Evolutionary conservation across 2,797 vertebrate genomes (phyloP).

Genomic region (Hapalemur alaotrensis): DNA sequence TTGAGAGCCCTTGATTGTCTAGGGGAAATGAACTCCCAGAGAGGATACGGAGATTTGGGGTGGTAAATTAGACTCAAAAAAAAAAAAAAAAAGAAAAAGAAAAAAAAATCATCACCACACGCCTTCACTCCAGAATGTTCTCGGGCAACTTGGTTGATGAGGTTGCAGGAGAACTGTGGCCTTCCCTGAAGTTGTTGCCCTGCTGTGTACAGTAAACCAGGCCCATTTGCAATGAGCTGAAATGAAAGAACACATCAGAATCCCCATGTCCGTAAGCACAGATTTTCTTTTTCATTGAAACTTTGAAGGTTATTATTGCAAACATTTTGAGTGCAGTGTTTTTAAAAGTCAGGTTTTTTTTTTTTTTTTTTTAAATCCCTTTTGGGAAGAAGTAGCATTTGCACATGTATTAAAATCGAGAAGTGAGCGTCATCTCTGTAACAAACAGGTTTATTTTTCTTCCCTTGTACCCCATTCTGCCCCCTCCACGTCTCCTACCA

Average conservation of each 20-base stretch:
- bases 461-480: background rate
- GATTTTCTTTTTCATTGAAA: background rate
- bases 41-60: background rate
- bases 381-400: slow-evolving; percentile 50
- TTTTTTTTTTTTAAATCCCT: background rate
- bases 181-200: background rate
- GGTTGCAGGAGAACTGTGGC: background rate
- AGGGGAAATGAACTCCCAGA: slow-evolving; percentile 24
- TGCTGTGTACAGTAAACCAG: background rate
- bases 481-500: slow-evolving; percentile 22
- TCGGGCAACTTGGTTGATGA: background rate
- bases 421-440: background rate
- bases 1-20: slow-evolving; percentile 50
- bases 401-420: slow-evolving; percentile 18
- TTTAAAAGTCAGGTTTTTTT: background rate
- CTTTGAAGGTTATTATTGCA: background rate
- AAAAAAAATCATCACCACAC: background rate
- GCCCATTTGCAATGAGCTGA: background rate
- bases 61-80: background rate
- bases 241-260: slow-evolving; percentile 34
- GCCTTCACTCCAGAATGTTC: slow-evolving; percentile 50
- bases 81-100: no score
- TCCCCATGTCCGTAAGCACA: slow-evolving; percentile 40
- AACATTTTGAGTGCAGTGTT: slow-evolving; percentile 54
- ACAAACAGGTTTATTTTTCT: background rate